phyloP scores from a whole-genome alignment of 2,888 invertebrate genomes.

The Argyresthia goedartella region DNA sequence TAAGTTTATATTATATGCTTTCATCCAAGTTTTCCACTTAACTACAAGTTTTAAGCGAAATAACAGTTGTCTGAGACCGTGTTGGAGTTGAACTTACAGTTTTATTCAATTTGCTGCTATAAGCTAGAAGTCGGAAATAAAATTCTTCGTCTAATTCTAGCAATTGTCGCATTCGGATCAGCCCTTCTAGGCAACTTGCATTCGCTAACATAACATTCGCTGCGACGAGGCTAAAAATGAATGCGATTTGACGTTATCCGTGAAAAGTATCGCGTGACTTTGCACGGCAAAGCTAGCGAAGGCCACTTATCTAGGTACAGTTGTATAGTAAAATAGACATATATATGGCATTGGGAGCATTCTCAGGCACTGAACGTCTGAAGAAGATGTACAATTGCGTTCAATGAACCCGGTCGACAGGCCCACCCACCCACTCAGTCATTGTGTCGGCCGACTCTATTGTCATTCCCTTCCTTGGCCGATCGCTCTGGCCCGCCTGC shows the following conservation, averaged over 20 bases:
- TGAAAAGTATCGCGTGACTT: too few species aligned
- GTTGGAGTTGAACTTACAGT: not conserved
- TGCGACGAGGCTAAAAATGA: too few species aligned
- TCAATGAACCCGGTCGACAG: slow-evolving; percentile 46
- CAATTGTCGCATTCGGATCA: too few species aligned
- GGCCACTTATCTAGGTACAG: not conserved
- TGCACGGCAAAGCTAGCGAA: not conserved
- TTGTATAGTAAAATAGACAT: not conserved
- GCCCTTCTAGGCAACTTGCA: too few species aligned
- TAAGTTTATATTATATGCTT: too few species aligned
- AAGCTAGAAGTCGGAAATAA: slow-evolving; percentile 22
- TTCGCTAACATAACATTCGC: too few species aligned
- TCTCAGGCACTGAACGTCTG: slow-evolving; percentile 9
- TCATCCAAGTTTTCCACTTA: slow-evolving; percentile 1
- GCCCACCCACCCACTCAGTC: slow-evolving; percentile 49
- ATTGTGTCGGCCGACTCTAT: slow-evolving; percentile 42
- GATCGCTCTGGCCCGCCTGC: slow-evolving; percentile 13
- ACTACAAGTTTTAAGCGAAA: not conserved
- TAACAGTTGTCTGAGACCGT: not conserved
- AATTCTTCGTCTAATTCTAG: slow-evolving; percentile 12
- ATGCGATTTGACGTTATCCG: too few species aligned
- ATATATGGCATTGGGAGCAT: not conserved
- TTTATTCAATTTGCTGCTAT: not conserved
- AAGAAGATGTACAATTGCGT: slow-evolving; percentile 57
- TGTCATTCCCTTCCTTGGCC: slow-evolving; percentile 46